Base-by-base conservation (phyloP, 2,113 vertebrate genomes). In the Nerophis ophidion region DNA sequence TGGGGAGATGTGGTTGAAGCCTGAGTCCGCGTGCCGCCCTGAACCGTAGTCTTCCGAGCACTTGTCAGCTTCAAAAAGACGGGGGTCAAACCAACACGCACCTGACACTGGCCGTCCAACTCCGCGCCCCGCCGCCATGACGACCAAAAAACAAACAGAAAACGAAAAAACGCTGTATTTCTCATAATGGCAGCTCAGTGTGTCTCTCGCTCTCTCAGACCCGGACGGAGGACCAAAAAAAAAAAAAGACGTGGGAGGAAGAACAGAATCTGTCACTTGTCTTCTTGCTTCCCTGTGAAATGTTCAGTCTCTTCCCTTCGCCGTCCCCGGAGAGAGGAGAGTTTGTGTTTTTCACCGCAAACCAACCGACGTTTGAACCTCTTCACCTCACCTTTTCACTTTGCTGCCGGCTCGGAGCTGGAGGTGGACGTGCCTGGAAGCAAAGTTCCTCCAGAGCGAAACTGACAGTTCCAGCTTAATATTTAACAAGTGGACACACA, bases 401-500 rank as follows among this genome's bases (percentile, higher is more conserved):
- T 8, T 44, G 50, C 45, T 57, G 51, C 49, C 64, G 36, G 48
- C 63, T 61, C 33, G 60, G 57, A 63, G 69, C 72, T 72, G 12
- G 46, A 77, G 60, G 65, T 75, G 67, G 79, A 85, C 66, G 69
- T 82, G 79, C 70, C 77, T 70, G 58, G 64, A 70, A 83, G 83
- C 74, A 61, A 78, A 77, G 76, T 76, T 82, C 70, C 72, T 76
- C 53, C 74, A 68, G 63, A 86, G 70, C 66, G 55, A 67, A 50
- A 53, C 73, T 89, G 87, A 88, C 86, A 89, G 86, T 68, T 86
- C 68, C 66, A 75, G 61, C 77, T 90, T 84, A 89, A 91, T 90
- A 90, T 89, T 89, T 89, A 80, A 90, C 76, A 62, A 69, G 59
- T 48, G 69, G 72, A 79, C 63, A 46, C 40, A 42, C 64, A 60